phyloP scores from a whole-genome alignment of 2,888 invertebrate genomes.

The Orchesellides sinensis region DNA sequence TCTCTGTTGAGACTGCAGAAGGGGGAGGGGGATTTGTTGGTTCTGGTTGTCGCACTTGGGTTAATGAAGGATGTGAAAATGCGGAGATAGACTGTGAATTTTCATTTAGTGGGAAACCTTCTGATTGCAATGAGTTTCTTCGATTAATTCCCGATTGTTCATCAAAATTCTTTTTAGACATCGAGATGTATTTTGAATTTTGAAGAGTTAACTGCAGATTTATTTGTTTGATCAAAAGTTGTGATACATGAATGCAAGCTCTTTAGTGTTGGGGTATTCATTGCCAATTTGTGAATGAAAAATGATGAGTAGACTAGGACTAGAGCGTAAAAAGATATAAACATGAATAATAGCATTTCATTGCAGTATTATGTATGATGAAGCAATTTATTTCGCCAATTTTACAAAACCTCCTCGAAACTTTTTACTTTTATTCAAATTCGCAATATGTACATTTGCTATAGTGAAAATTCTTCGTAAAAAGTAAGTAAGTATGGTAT shows the following conservation, averaged over 20 bases:
- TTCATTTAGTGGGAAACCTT: not conserved
- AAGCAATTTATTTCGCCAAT: no score
- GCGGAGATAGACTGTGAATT: not conserved
- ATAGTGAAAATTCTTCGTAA: not conserved
- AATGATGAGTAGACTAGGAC: no score
- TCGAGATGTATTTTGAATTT: not conserved
- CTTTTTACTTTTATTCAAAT: not conserved
- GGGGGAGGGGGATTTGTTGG: not conserved
- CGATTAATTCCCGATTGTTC: no score
- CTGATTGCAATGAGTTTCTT: no score
- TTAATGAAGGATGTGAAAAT: not conserved
- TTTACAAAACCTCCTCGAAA: no score
- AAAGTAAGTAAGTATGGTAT: no score
- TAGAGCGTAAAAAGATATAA: no score
- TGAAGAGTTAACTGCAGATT: not conserved
- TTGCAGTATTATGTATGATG: no score
- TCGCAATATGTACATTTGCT: not conserved
- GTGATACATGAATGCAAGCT: not conserved
- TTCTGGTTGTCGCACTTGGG: not conserved
- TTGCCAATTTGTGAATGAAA: not conserved
- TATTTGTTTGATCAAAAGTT: not conserved
- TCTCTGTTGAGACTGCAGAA: not conserved
- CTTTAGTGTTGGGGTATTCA: not conserved
- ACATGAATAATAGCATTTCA: no score
- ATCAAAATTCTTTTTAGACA: not conserved